Conservation (phyloP, 1,140 invertebrate species). For the Mycetomoellerius zeteki region DNA sequence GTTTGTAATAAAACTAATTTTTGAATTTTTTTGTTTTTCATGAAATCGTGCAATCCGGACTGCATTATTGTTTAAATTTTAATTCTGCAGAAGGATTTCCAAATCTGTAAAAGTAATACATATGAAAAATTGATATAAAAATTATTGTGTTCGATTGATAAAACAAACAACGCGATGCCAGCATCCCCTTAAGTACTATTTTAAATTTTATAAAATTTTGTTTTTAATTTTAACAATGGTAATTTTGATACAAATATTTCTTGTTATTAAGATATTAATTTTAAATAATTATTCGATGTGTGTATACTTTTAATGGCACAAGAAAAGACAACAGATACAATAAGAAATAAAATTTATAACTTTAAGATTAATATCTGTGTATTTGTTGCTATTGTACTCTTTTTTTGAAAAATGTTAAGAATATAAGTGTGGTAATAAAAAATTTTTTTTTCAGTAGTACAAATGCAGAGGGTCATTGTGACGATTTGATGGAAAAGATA, state of each 20-base stretch:
- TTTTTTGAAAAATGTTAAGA: not conserved
- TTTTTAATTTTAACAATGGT: not conserved
- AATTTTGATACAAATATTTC: not conserved
- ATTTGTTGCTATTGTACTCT: not conserved
- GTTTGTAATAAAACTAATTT: too few relatives aligned
- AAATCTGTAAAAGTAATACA: too few relatives aligned
- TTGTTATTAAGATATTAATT: slow-evolving; percentile 27
- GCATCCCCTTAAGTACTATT: not conserved
- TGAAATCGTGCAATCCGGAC: too few relatives aligned
- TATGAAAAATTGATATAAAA: too few relatives aligned
- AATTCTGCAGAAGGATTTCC: too few relatives aligned
- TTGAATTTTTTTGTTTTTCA: too few relatives aligned
- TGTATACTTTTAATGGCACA: not conserved
- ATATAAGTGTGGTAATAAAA: not conserved
- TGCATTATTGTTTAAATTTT: too few relatives aligned
- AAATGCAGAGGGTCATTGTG: slow-evolving; percentile 89
- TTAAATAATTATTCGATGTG: not conserved
- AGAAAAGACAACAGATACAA: not conserved
- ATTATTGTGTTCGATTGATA: too few relatives aligned
- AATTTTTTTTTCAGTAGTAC: slow-evolving; percentile 87
- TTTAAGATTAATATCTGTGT: not conserved
- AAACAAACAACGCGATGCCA: too few relatives aligned
- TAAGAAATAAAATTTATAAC: not conserved
- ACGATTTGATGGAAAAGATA: slow-evolving; percentile 88
- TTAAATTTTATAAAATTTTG: slow-evolving; percentile 7